Percentiles rank a stretch among this genome's conserved stretches.
These are phyloP conservation scores for Myopa testacea DNA, from an alignment of 2,888 invertebrate genomes.

Conservation along the genomic window DNA sequence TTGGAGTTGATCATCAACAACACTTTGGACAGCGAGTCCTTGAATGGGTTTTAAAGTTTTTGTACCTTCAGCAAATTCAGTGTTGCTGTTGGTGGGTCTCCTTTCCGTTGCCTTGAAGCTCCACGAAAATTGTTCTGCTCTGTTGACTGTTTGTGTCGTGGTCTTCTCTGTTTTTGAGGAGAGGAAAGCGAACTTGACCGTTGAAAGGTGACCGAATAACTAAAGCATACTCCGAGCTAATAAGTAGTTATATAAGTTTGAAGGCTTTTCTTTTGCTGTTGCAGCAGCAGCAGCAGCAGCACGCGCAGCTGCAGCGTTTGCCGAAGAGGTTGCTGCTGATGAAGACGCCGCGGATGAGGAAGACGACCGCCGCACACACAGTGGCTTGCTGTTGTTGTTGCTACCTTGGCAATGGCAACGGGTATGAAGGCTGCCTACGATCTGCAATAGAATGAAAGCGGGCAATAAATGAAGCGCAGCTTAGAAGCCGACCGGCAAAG, in stretches of 20 bases:
- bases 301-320: conserved; percentile 41
- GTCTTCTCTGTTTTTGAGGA: conserved; percentile 45
- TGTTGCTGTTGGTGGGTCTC: conserved; percentile 27
- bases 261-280: conserved; percentile 57
- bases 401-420: conserved; percentile 55
- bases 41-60: neutral
- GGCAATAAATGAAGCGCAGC: conserved; percentile 19
- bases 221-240: conserved; percentile 65
- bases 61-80: neutral
- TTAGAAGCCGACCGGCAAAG: conserved; percentile 19
- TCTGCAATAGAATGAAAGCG: conserved; percentile 58
- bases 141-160: neutral
- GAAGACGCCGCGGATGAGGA: conserved; percentile 20
- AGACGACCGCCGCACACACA: neutral
- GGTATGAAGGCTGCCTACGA: conserved; percentile 59
- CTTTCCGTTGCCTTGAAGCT: conserved; percentile 30
- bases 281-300: conserved; percentile 39
- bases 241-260: conserved; percentile 68
- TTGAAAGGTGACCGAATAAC: conserved; percentile 68
- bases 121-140: conserved; percentile 4
- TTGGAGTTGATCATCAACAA: too few species aligned
- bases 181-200: conserved; percentile 67
- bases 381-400: conserved; percentile 20
- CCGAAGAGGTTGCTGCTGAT: conserved; percentile 34
- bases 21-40: neutral